Evolutionary conservation across 2,888 invertebrate species (phyloP).

Genomic region (Melangyna quadrimaculata): DNA sequence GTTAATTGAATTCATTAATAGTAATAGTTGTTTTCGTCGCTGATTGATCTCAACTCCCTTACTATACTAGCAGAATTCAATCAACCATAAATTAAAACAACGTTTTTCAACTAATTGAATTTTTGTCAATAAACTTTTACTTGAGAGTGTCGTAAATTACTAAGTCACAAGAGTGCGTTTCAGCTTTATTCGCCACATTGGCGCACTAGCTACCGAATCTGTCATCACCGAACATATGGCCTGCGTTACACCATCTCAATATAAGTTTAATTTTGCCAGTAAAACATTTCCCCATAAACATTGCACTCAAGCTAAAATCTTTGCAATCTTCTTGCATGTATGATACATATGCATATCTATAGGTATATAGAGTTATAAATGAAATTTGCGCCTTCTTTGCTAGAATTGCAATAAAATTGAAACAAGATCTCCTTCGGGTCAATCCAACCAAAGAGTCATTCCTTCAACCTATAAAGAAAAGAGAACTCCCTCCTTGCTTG

Average conservation of each 20-base stretch:
- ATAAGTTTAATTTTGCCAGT: not conserved
- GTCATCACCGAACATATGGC: conserved; percentile 51
- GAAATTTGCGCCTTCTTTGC: conserved; percentile 1
- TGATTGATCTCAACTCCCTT: no score
- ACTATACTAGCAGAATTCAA: no score
- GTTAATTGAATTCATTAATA: no score
- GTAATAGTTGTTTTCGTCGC: no score
- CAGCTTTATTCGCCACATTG: conserved; percentile 24
- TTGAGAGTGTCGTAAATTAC: not conserved
- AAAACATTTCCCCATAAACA: conserved; percentile 29
- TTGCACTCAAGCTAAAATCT: conserved; percentile 3
- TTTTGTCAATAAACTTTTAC: not conserved
- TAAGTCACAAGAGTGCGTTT: not conserved
- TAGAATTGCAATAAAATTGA: conserved; percentile 32
- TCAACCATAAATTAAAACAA: no score
- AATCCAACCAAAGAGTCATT: conserved; percentile 41
- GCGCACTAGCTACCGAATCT: conserved; percentile 53
- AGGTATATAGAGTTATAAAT: not conserved
- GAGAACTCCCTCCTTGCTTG: not conserved
- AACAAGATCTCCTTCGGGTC: conserved; percentile 58
- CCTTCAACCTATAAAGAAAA: not conserved
- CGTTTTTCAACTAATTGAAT: not conserved
- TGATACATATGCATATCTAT: not conserved
- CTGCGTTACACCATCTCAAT: conserved; percentile 21
- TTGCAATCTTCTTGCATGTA: conserved; percentile 26